A percentile compares a stretch with the other conserved stretches of the same genome.
phyloP scores from a whole-genome alignment of 1,140 invertebrate species.

The Zaprionus ornatus region DNA sequence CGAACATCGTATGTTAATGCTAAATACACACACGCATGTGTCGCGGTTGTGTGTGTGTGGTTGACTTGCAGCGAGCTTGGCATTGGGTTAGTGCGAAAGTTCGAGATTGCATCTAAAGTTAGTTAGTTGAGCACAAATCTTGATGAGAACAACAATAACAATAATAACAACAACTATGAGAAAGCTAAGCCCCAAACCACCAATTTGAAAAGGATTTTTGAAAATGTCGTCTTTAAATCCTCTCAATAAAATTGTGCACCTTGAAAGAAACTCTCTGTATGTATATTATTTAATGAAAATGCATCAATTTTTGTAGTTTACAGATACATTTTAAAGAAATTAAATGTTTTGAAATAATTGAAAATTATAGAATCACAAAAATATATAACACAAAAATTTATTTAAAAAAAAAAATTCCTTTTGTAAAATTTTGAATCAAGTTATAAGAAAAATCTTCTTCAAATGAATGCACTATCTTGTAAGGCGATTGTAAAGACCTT shows the following conservation, averaged over 20 bases:
- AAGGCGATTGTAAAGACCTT: constrained; percentile 29
- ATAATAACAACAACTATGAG: constrained; percentile 52
- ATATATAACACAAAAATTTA: no score
- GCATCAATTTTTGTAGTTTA: no score
- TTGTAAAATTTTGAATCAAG: background rate
- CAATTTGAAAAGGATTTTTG: constrained; percentile 49
- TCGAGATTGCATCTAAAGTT: constrained; percentile 61
- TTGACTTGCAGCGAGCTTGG: constrained; percentile 47
- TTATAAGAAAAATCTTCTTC: background rate
- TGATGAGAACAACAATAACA: constrained; percentile 50
- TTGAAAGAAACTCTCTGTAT: background rate
- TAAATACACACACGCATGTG: background rate
- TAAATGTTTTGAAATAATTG: background rate
- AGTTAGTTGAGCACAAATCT: constrained; percentile 79
- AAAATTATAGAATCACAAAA: background rate
- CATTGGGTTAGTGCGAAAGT: constrained; percentile 74
- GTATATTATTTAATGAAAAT: no score
- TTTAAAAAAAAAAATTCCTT: no score
- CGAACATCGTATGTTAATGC: background rate
- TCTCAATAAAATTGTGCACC: constrained; percentile 21
- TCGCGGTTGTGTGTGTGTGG: background rate
- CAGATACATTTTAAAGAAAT: background rate
- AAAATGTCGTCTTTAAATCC: constrained; percentile 28
- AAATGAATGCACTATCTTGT: constrained; percentile 47
- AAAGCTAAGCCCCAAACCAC: constrained; percentile 83